Percentiles rank a stretch among this genome's conserved stretches.
These are phyloP conservation scores for Oceanites oceanicus DNA, from an alignment of 2,113 vertebrate genomes.

Conservation along the genomic window DNA sequence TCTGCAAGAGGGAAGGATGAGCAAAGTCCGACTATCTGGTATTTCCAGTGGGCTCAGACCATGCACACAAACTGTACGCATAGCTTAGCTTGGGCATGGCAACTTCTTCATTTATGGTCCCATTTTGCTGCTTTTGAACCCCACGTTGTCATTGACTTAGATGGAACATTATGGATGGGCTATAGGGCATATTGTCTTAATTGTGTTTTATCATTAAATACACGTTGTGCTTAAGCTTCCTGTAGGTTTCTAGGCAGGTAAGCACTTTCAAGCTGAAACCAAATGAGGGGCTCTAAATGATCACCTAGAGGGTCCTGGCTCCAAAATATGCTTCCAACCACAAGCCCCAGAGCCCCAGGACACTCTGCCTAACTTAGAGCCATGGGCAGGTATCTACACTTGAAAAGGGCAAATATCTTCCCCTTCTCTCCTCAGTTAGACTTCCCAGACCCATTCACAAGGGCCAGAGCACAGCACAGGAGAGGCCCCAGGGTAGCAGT, in stretches of 20 bases:
- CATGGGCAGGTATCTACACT: background rate
- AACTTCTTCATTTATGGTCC: background rate
- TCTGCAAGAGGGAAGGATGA: background rate
- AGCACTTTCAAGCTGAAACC: background rate
- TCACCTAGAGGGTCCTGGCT: background rate
- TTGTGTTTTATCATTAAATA: background rate
- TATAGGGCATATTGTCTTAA: background rate
- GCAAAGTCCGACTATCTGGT: background rate
- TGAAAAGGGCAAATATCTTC: background rate
- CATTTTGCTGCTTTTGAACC: background rate
- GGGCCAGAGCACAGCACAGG: background rate
- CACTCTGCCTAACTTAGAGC: background rate
- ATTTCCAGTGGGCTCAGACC: background rate
- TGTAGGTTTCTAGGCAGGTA: background rate
- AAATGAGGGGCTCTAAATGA: background rate
- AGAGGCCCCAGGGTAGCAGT: background rate
- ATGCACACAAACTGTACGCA: rapidly evolving
- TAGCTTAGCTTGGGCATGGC: background rate
- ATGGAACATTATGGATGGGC: background rate
- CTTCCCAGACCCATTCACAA: background rate
- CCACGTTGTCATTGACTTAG: background rate
- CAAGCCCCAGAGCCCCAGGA: background rate
- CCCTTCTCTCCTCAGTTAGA: background rate
- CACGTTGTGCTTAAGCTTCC: background rate
- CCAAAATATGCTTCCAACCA: background rate